These are phyloP conservation scores for Chascanopsetta lugubris DNA, from an alignment of 2,113 vertebrate species.

Conservation along the genomic window DNA sequence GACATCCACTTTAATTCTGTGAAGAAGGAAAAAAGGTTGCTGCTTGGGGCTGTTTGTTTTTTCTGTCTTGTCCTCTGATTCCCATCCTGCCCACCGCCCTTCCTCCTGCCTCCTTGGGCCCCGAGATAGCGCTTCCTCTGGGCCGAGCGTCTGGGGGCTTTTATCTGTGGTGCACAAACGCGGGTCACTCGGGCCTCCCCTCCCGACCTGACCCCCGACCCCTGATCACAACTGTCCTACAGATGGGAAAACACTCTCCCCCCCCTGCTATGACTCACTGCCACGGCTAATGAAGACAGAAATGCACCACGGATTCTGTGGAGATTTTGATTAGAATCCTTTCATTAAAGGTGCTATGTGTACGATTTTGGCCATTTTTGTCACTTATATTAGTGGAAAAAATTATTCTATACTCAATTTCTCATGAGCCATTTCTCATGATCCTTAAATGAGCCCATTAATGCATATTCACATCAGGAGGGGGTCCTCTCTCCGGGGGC, in stretches of 20 bases:
- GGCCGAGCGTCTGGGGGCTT: conserved; percentile 25
- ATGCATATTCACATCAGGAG: too few relatives aligned
- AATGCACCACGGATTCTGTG: not conserved
- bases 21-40: conserved; percentile 62
- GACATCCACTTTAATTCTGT: conserved; percentile 76
- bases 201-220: conserved; percentile 37
- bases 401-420: too few relatives aligned
- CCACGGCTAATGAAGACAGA: not conserved
- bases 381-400: too few relatives aligned
- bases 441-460: too few relatives aligned
- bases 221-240: conserved; percentile 18
- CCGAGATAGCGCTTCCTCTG: conserved; percentile 32
- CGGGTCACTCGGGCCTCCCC: conserved; percentile 21
- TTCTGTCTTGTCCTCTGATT: conserved; percentile 57
- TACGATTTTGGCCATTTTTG: too few relatives aligned
- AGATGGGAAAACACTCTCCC: conserved; percentile 44
- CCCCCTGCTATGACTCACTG: not conserved
- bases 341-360: too few relatives aligned
- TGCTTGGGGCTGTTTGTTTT: conserved; percentile 66
- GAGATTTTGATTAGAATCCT: too few relatives aligned
- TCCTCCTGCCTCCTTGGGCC: conserved; percentile 30
- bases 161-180: conserved; percentile 42
- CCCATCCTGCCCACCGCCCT: conserved; percentile 41
- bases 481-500: too few relatives aligned
- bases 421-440: too few relatives aligned